Evolutionary conservation across 1,140 invertebrate species (phyloP).

Genomic region (Brevipalpus yothersi): DNA sequence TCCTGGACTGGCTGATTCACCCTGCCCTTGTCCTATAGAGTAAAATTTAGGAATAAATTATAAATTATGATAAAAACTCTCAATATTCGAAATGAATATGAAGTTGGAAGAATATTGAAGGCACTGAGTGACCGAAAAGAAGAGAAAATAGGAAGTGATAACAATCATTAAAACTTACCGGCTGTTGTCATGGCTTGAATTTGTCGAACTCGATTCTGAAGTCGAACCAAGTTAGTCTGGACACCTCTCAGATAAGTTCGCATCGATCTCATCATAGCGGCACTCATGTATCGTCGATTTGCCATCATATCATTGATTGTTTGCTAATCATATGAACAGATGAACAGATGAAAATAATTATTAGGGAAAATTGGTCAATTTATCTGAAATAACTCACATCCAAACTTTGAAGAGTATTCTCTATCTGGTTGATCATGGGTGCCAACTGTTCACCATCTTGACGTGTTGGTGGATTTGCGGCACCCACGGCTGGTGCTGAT

Average conservation of each 20-base stretch:
- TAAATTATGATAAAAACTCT: too few relatives aligned
- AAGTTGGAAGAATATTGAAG: too few relatives aligned
- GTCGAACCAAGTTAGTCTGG: background rate
- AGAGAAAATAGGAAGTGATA: too few relatives aligned
- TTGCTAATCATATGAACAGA: background rate
- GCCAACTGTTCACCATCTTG: background rate
- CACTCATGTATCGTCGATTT: background rate
- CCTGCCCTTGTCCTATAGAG: too few relatives aligned
- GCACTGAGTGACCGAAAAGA: too few relatives aligned
- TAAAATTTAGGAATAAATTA: too few relatives aligned
- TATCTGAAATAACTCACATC: background rate
- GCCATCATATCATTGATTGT: slow-evolving; percentile 1
- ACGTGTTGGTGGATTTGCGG: background rate
- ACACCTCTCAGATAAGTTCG: background rate
- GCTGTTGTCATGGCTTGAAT: background rate
- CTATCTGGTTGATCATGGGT: background rate
- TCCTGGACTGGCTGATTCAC: background rate
- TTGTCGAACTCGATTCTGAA: background rate
- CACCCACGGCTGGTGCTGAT: background rate
- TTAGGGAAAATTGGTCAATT: background rate
- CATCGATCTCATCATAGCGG: slow-evolving; percentile 1
- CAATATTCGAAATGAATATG: too few relatives aligned
- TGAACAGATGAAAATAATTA: background rate
- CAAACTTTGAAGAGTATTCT: background rate
- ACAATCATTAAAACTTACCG: background rate